Evolutionary conservation across 2,888 invertebrate genomes (phyloP), one percentile per base, ranked within the genome.

Genomic region (Cyrtodaria siliqua): DNA sequence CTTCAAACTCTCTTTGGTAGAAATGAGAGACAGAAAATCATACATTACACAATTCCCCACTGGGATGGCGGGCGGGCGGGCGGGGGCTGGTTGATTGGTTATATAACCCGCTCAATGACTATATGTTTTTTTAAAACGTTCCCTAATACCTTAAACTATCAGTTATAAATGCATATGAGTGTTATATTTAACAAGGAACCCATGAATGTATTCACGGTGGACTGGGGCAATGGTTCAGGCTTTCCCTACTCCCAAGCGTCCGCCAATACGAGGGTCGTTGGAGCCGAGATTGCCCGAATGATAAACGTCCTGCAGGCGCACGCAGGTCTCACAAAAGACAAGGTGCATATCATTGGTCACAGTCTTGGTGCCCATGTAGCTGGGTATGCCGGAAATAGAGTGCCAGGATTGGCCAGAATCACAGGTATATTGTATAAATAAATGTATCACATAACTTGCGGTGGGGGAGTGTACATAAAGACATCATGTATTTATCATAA

Each of bases 351-450:
- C 73, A 96, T 97, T 79, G 97, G 97, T 0, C 97, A 97, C 94
- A 97, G 97, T 76, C 94, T 98, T 69, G 97, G 97, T 0, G 96
- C 97, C 0, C 97, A 97, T 89, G 96, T 97, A 0, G 97, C 97
- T 1, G 97, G 97, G 14, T 97, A 97, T 90, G 97, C 96, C 0
- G 97, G 97, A 9, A 95, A 96, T 89, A 94, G 82, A 44, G 57
- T 90, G 2, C 83, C 78, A 1, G 88, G 87, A 16, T 63, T 93
- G 0, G 91, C 90, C 6, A 83, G 93, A 63, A 92, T 93, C 14
- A 91, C 92, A 20, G 93, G 93, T 90, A 75, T n/a, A 72, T 38
- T 29, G 8, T 8, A n/a, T n/a, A n/a, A n/a, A n/a, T n/a, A n/a
- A n/a, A n/a, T n/a, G n/a, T n/a, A n/a, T n/a, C n/a, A n/a, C n/a